Evolutionary conservation across 2,113 vertebrate species (phyloP).

Genomic region (Phylloscopus trochilus): DNA sequence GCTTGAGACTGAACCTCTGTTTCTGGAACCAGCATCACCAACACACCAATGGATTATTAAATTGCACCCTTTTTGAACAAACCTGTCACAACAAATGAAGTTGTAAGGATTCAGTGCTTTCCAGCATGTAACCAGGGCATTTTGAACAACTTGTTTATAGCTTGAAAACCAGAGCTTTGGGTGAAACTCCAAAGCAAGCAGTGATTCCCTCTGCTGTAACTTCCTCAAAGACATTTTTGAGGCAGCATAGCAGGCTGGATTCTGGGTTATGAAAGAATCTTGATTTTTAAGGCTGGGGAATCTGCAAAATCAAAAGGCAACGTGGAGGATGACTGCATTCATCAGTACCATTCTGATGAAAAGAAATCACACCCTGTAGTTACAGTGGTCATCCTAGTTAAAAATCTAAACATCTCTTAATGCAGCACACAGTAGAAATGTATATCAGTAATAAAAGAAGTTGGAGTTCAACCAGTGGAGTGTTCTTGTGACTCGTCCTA

Average conservation of each 20-base stretch:
- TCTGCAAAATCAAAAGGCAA: neutral
- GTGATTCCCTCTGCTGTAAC: neutral
- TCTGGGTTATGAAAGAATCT: neutral
- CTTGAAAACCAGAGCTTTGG: neutral
- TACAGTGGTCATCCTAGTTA: neutral
- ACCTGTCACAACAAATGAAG: neutral
- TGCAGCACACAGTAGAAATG: neutral
- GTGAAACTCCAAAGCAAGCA: neutral
- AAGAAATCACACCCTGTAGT: neutral
- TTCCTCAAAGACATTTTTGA: neutral
- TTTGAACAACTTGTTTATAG: neutral
- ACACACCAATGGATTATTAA: neutral
- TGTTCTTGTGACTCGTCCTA: neutral
- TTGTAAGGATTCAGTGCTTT: neutral
- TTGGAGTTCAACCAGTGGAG: neutral
- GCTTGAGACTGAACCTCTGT: neutral
- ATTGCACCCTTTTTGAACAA: neutral
- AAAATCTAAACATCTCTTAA: neutral
- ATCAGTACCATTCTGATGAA: neutral
- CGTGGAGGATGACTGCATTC: neutral
- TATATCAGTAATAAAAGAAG: neutral
- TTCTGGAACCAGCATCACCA: neutral
- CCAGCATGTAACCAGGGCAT: neutral
- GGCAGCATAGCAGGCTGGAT: neutral
- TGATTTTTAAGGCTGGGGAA: neutral